These are phyloP conservation scores for Pangasius mekongensis DNA, from an alignment of 2,797 vertebrate genomes.

Conservation along the genomic window DNA sequence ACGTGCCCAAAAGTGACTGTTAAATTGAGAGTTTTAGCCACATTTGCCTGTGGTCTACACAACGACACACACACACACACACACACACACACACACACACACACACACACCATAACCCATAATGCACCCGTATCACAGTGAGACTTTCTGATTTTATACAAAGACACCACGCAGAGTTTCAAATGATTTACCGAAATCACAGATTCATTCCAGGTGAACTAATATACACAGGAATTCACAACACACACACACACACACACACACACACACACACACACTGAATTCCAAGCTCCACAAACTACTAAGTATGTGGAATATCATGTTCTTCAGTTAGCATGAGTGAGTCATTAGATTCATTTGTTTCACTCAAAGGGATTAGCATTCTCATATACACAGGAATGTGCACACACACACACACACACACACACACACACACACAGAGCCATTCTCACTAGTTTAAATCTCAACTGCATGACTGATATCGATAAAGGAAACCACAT, in stretches of 20 bases:
- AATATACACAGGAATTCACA: not conserved
- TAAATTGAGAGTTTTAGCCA: not conserved
- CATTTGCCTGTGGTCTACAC: not conserved
- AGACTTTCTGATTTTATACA: not conserved
- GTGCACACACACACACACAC: not conserved
- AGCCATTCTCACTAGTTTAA: not conserved
- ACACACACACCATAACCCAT: constrained; percentile 3
- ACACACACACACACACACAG: not conserved
- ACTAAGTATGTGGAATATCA: not conserved
- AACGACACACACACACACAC: not conserved
- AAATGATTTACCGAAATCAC: not conserved
- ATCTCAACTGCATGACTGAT: not conserved
- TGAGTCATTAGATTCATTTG: not conserved
- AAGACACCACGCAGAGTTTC: not conserved
- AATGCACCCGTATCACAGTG: not conserved
- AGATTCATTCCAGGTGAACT: not conserved
- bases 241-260: constrained; percentile 30
- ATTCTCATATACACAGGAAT: not conserved
- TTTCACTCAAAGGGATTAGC: not conserved
- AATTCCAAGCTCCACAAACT: not conserved
- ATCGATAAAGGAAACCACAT: not conserved
- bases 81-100: constrained; percentile 19
- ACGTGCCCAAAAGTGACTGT: not conserved
- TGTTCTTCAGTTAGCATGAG: constrained; percentile 1
- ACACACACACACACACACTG: constrained; percentile 6